Percentiles rank a stretch among this genome's conserved stretches.
Evolutionary conservation across 2,888 invertebrate species (phyloP).

Genomic region (Chrysodeixis includens): DNA sequence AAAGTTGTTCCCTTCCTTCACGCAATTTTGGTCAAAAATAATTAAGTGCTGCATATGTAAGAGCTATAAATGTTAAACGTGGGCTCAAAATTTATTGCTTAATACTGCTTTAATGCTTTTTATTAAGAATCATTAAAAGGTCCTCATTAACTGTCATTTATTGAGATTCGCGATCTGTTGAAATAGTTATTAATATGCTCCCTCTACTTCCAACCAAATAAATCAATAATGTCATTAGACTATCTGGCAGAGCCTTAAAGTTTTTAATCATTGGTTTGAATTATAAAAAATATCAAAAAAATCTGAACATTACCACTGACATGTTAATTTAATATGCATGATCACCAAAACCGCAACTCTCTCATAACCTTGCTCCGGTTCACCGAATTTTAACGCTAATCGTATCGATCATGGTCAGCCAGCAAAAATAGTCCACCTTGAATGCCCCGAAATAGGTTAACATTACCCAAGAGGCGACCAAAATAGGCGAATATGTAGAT

Average conservation of each 20-base stretch:
- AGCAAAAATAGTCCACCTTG: slow-evolving; percentile 42
- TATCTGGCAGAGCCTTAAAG: too few relatives aligned
- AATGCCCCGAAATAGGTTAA: slow-evolving; percentile 32
- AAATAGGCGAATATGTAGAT: slow-evolving; percentile 10
- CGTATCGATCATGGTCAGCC: slow-evolving; percentile 46
- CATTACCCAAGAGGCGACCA: slow-evolving; percentile 37
- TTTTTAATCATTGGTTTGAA: too few relatives aligned
- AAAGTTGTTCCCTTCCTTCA: neutral
- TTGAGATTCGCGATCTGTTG: too few relatives aligned
- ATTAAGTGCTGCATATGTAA: neutral
- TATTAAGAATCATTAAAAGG: too few relatives aligned
- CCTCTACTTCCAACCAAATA: too few relatives aligned
- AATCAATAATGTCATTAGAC: too few relatives aligned
- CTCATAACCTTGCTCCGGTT: slow-evolving; percentile 58
- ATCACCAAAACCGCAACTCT: slow-evolving; percentile 39
- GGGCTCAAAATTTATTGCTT: neutral
- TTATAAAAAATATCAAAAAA: too few relatives aligned
- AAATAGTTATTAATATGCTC: too few relatives aligned
- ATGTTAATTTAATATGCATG: slow-evolving; percentile 21
- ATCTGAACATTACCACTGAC: neutral
- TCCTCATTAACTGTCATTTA: too few relatives aligned
- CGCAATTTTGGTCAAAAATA: neutral
- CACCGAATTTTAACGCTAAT: slow-evolving; percentile 34
- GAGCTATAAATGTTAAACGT: neutral
- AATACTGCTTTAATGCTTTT: too few relatives aligned